Base-by-base conservation (phyloP, 2,797 vertebrate species). In the Numenius phaeopus region DNA sequence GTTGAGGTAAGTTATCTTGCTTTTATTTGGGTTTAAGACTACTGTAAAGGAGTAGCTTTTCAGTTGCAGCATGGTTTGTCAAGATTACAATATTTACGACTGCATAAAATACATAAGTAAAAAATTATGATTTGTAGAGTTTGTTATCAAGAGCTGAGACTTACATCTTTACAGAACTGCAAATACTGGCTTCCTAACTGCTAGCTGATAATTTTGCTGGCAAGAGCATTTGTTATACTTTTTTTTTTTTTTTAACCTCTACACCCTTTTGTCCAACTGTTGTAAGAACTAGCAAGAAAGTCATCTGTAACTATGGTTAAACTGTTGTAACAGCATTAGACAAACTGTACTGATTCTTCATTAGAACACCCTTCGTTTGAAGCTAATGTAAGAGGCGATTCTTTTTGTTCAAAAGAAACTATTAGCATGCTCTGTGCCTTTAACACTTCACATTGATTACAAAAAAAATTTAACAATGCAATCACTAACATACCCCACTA, bases 1-100 rank as follows among this genome's bases (percentile, higher is more conserved):
- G 89, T 91, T 97, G 97, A 96, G 96, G 95, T 97, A 97, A 96
- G 90, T 94, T 95, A 95, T 95, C 96, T 96, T 94, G 95, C 87
- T 96, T 96, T 97, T 97, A 97, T 96, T 97, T 96, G 94, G 95
- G 94, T 96, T 97, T 94, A 96, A 95, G 95, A 96, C 97, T 97
- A 97, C 96, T 76, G 95, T 89, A 94, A 94, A 97, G 90, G 89
- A 97, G 96, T 95, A 95, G 96, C 92, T 97, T 97, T 96, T 95
- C 95, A 96, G 76, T 50, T 96, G 96, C 97, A 97, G 95, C 96
- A 97, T 96, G 90, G 94, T 96, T 97, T 76, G 92, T 97, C 96
- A 96, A 94, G 96, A 97, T 97, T 97, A 96, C 96, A 97, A 97
- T 92, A 92, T 83, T 92, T 95, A 94, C n/a, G 95, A 96, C 96